Evolutionary conservation across 2,797 vertebrate species (phyloP).

Genomic region (Chloroceryle inda): DNA sequence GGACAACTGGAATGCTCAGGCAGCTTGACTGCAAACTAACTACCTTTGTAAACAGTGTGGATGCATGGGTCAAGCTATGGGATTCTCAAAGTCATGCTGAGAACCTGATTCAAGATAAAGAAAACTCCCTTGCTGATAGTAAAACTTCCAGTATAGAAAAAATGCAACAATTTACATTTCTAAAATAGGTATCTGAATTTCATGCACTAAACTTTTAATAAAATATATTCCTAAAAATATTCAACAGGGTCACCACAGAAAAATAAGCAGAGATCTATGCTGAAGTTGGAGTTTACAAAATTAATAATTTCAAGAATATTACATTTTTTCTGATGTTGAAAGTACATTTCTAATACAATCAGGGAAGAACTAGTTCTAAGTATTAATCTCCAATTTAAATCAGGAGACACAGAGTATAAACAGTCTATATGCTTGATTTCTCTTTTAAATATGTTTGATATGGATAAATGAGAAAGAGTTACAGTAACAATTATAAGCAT

Average conservation of each 20-base stretch:
- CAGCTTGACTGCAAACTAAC: background rate
- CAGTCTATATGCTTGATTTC: background rate
- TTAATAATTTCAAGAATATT: background rate
- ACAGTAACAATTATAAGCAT: background rate
- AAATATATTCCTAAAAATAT: background rate
- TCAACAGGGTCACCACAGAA: background rate
- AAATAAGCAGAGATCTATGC: background rate
- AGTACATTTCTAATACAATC: background rate
- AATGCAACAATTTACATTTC: background rate
- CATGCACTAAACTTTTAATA: background rate
- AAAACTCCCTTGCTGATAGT: background rate
- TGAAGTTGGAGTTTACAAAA: background rate
- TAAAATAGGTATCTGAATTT: background rate
- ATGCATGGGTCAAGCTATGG: background rate
- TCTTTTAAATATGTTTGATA: background rate
- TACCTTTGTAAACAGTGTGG: background rate
- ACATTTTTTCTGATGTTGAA: background rate
- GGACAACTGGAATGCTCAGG: background rate
- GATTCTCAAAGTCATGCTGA: background rate
- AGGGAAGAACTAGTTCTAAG: background rate
- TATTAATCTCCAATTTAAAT: background rate
- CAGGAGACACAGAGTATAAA: background rate
- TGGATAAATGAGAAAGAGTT: background rate
- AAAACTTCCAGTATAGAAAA: background rate
- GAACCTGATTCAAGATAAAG: background rate